Evolutionary conservation across 2,113 vertebrate species (phyloP), one percentile per base, ranked within the genome.

Genomic region (Rhombomys opimus): DNA sequence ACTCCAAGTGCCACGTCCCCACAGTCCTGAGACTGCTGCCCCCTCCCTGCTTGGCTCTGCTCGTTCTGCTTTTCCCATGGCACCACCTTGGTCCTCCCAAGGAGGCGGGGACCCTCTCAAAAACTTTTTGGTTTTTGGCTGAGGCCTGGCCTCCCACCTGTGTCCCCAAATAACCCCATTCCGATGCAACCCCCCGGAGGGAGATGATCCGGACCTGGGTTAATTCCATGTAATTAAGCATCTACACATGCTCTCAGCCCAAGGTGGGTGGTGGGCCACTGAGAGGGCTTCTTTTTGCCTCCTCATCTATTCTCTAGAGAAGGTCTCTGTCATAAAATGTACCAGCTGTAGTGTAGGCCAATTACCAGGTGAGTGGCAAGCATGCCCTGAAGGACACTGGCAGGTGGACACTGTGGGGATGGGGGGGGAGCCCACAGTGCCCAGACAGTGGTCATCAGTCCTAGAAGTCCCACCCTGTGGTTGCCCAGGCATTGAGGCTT

Each of bases 301-400:
- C 38, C 52, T 91, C 46, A 52, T 20, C 32, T 20, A 32, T 59
- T 87, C 73, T 93, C 68, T 91, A 72, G n/a, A 82, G 87, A 78
- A 72, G 41, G 52, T 9, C 67, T 23, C 59, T 85, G 13, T 70
- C 52, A 54, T 35, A 84, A 76, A 65, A 68, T 38, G 13, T 6
- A 7, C 85, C 14, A 65, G 27, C 81, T 61, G 41, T 76, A 41
- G 90, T 70, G 41, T 72, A 81, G 78, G 63, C 82, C 2, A 2
- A 3, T 18, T 27, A 15, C 27, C 18, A 52, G 61, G 57, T n/a
- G 77, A 11, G 46, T 73, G 87, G 65, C 52, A 41, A 89, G 38
- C 20, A 18, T 30, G 12, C 61, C 30, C 72, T 59, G 2, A 23
- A 12, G 41, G 70, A 54, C 3, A 6, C 41, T 52, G 12, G 23